Base-by-base conservation (phyloP, 2,113 vertebrate genomes). In the Gallinago media region DNA sequence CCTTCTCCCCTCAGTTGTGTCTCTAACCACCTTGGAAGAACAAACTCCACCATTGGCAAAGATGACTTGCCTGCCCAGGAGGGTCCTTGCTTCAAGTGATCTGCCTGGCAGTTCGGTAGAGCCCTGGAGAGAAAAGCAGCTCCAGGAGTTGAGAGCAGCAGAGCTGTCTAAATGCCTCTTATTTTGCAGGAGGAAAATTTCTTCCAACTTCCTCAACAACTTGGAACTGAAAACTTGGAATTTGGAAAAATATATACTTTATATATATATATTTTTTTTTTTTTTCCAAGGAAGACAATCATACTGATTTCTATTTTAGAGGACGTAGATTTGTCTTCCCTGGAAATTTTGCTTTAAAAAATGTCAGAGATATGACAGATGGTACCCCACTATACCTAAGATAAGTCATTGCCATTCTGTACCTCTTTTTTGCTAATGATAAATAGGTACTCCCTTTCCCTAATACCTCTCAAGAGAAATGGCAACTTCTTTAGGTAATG, bases 41-140 rank as follows among this genome's bases (percentile, higher is more conserved):
- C 6, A 55, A 77, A 20, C 29, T 63, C 44, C 22, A 9, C 14
- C 3, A 1, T 3, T 0, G 1, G 4, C 15, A 54, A 55, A 31
- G 38, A 31, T 7, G 54, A 11, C 18, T 21, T 56, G 8, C 12
- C 31, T 1, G 3, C 11, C 15, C 17, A 21, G 46, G 31, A 75
- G 13, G 10, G 2, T 87, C 26, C 52, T 58, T 34, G 52, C 36
- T 50, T 81, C 38, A 52, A 44, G 34, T 23, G 20, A 31, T 63
- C 38, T 56, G 47, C 0, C 1, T 38, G 38, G 47, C 42, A 59
- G 11, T 18, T 85, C 5, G 9, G 34, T 47, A 85, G 17, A 92
- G 27, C 68, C 32, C 55, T 34, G 55, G 23, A 65, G 47, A 46
- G 6, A 8, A 65, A 63, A 76, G 44, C 44, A 59, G 42, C 31